These are phyloP conservation scores for Drosophila quasianomalipes DNA, from an alignment of 2,888 invertebrate species.

Conservation along the genomic window DNA sequence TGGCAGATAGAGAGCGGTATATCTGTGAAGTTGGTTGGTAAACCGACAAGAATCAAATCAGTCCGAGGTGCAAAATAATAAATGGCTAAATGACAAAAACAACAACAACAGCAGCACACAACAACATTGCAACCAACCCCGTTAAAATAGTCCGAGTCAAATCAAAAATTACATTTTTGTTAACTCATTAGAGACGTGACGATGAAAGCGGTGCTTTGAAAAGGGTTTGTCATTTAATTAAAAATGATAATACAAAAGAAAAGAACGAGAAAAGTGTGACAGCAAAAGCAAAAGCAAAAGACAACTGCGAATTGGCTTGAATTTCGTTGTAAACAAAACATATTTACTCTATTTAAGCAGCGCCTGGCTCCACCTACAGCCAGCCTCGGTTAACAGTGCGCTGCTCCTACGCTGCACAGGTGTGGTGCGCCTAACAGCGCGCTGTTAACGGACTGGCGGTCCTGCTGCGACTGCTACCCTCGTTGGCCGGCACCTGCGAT, in stretches of 20 bases:
- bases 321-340: not conserved
- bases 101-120: not conserved
- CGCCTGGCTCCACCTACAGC: constrained; percentile 66
- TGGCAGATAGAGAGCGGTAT: constrained; percentile 1
- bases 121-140: constrained; percentile 24
- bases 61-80: constrained; percentile 59
- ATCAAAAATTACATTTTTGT: constrained; percentile 64
- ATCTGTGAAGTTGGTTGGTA: constrained; percentile 46
- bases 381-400: constrained; percentile 45
- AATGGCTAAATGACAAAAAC: constrained; percentile 47
- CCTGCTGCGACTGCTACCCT: constrained; percentile 55
- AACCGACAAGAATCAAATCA: constrained; percentile 51
- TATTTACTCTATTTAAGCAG: constrained; percentile 19
- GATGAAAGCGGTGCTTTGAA: constrained; percentile 48
- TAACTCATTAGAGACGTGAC: constrained; percentile 67
- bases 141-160: constrained; percentile 34
- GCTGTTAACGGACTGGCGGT: constrained; percentile 43
- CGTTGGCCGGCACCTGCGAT: constrained; percentile 75
- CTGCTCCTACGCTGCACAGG: constrained; percentile 71
- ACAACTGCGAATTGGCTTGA: constrained; percentile 6
- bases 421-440: constrained; percentile 55
- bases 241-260: constrained; percentile 16
- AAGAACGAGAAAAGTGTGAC: not conserved
- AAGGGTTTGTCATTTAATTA: constrained; percentile 65
- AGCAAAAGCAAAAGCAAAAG: constrained; percentile 19